Base-by-base conservation (phyloP, 2,797 vertebrate species). In the Silurus lanzhouensis region DNA sequence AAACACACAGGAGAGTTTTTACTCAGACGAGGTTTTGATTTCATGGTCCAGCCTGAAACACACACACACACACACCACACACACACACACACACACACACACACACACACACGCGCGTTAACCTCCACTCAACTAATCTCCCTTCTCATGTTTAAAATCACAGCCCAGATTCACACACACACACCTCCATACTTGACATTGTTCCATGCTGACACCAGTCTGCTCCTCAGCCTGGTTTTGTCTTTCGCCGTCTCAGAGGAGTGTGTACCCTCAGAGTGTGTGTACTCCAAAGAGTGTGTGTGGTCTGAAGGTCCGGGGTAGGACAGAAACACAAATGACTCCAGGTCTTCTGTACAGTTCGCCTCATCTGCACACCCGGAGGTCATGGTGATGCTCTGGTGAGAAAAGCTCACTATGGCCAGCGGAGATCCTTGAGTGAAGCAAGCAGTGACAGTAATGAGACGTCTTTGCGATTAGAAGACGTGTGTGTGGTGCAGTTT, bases 181-280 rank as follows among this genome's bases (percentile, higher is more conserved):
- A n/a, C 44, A 89, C 88, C 87, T 85, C 97, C 95, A 38, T 98
- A 98, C 94, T 96, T 97, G 71, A 98, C 93, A 60, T 95, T 98
- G 93, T 97, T 97, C 97, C 97, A 98, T 0, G 92, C 94, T 0
- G 96, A 96, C 74, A 97, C 92, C 68, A 97, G 88, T 89, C 94
- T 96, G 86, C 94, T 93, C 87, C 95, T 96, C 77, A 98, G 91
- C 89, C 94, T 96, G 87, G 95, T 91, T 89, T 93, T 93, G 86
- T 97, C 95, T 72, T 94, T 96, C 61, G 48, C 61, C 19, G 78
- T 9, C 7, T 87, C 92, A 58, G 58, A 85, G 38, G 3, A 48
- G 77, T 25, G 38, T 38, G 38, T 38, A 38, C 38, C 38, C 4
- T 4, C 38, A 5, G 38, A 38, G 38, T 38, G 60, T 46, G 77